Conservation (phyloP, 2,888 invertebrate species). For the Deilephila elpenor region DNA sequence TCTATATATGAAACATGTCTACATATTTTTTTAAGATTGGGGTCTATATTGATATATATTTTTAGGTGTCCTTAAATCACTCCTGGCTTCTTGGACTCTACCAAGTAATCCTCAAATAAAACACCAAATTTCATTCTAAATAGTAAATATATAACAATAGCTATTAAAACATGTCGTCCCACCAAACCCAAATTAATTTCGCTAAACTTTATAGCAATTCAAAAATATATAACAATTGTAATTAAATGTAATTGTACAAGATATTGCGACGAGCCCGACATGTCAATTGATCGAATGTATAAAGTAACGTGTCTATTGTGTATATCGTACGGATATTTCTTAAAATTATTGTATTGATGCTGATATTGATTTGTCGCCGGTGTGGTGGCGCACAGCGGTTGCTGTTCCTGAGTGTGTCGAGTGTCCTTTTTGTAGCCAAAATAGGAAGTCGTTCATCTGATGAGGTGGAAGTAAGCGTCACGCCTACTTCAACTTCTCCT, state of each 20-base stretch:
- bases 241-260: conserved; percentile 76
- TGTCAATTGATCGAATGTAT: conserved; percentile 82
- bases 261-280: conserved; percentile 77
- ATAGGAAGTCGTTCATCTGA: not conserved
- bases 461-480: not conserved
- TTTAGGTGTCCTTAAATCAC: not conserved
- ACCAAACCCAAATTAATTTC: conserved; percentile 40
- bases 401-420: not conserved
- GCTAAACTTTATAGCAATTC: conserved; percentile 2
- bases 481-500: too few species aligned
- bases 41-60: too few species aligned
- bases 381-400: not conserved
- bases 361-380: conserved; percentile 36
- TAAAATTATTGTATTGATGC: conserved; percentile 42
- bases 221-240: not conserved
- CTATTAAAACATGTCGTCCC: conserved; percentile 35
- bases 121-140: not conserved
- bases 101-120: not conserved
- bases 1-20: too few species aligned
- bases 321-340: conserved; percentile 37
- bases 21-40: too few species aligned
- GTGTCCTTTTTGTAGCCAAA: not conserved
- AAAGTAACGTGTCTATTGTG: conserved; percentile 68
- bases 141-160: conserved; percentile 7
- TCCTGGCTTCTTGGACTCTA: not conserved